Evolutionary conservation across 2,888 invertebrate genomes (phyloP).

Genomic region (Himalopsyche tibetana): DNA sequence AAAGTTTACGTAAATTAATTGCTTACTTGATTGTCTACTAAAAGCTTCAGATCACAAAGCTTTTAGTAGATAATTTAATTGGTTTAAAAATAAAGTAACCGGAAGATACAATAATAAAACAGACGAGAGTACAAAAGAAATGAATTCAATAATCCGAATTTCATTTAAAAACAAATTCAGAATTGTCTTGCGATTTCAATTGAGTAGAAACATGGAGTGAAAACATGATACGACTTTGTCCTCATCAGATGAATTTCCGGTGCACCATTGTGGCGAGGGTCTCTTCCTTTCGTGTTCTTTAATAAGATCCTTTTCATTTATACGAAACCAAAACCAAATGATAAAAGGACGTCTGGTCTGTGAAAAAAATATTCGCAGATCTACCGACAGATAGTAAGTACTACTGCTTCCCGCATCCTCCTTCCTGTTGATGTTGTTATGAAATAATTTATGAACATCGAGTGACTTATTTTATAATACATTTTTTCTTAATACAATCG

Average conservation of each 20-base stretch:
- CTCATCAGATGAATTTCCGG: constrained; percentile 61
- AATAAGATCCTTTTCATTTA: constrained; percentile 58
- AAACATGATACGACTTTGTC: constrained; percentile 62
- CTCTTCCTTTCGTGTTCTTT: constrained; percentile 61
- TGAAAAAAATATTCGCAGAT: constrained; percentile 65
- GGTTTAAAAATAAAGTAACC: constrained; percentile 33
- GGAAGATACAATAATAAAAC: constrained; percentile 23
- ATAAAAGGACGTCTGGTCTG: constrained; percentile 62
- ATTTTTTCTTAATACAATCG: not conserved
- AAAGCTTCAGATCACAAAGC: too few relatives aligned
- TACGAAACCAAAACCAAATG: constrained; percentile 51
- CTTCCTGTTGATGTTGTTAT: constrained; percentile 55
- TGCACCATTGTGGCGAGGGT: constrained; percentile 51
- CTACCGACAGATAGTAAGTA: constrained; percentile 64
- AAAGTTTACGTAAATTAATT: too few relatives aligned
- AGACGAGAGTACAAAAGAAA: not conserved
- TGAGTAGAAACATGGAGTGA: constrained; percentile 43
- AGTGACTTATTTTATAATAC: not conserved
- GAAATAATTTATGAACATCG: constrained; percentile 46
- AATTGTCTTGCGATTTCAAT: constrained; percentile 28
- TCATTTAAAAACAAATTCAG: constrained; percentile 53
- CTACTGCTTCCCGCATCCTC: constrained; percentile 59
- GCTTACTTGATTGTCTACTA: too few relatives aligned
- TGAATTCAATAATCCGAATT: constrained; percentile 41
- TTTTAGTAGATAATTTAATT: not conserved